Base-by-base conservation (phyloP, 2,797 vertebrate genomes). In the Danionella dracula region DNA sequence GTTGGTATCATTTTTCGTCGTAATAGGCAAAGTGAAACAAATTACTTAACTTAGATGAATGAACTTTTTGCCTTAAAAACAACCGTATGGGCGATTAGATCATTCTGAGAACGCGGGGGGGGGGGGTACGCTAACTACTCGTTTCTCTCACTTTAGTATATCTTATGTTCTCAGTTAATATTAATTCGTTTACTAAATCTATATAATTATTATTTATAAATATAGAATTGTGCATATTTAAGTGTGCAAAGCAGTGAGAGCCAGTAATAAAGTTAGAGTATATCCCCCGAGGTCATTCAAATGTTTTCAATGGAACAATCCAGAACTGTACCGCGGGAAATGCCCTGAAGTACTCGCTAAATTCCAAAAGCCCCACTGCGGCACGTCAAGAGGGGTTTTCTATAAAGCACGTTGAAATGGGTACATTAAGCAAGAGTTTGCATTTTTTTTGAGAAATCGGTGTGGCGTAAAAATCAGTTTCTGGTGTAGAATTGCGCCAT, bases 251-350 rank as follows among this genome's bases (percentile, higher is more conserved):
- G 4, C n/a, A n/a, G n/a, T n/a, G n/a, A n/a, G n/a, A n/a, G n/a
- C n/a, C n/a, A n/a, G 50, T 4, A 35, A 15, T 29, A 1, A 37
- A 2, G 0, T 4, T 42, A 6, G 4, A 16, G 1, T 1, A 0
- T 15, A 2, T 1, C 0, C 34, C 34, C 41, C 5, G 17, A 1
- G 53, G 4, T 12, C 1, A 5, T 21, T 21, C 5, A 67, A 13
- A 0, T 1, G 0, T n/a, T 21, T 0, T 23, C 0, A 80, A 76
- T 89, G 86, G 87, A 78, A 13, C 73, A 55, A 67, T 81, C 87
- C 75, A 31, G 38, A 0, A 23, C 12, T 1, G 8, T 77, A 87
- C 87, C 84, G 83, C 88, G 88, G 84, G 84, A 84, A 89, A 84
- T 79, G 2, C 2, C 0, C 2, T n/a, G n/a, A n/a, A n/a, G n/a